Evolutionary conservation across 2,797 vertebrate species (phyloP).

Genomic region (Prunella strophiata): DNA sequence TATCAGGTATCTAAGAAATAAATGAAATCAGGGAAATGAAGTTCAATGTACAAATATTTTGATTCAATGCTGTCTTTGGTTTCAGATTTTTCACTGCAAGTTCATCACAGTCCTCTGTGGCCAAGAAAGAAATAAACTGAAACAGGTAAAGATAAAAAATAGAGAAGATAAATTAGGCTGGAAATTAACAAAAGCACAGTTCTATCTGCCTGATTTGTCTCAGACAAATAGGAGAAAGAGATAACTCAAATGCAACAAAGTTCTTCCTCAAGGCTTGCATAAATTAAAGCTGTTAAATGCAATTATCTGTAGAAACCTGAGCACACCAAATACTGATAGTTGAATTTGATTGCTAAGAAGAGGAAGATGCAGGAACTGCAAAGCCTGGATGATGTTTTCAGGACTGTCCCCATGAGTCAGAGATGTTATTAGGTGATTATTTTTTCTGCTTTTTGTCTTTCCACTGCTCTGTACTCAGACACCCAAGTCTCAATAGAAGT

Average conservation of each 20-base stretch:
- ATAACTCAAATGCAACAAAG: not conserved
- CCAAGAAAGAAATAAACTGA: slow-evolving; percentile 20
- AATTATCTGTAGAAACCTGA: not conserved
- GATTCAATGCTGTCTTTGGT: not conserved
- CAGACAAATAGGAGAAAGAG: not conserved
- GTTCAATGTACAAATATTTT: not conserved
- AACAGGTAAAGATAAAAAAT: not conserved
- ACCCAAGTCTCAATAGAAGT: not conserved
- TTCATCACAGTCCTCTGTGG: not conserved
- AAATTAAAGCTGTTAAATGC: slow-evolving; percentile 1
- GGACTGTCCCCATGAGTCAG: not conserved
- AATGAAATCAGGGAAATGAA: not conserved
- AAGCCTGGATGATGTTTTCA: not conserved
- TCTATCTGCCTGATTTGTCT: not conserved
- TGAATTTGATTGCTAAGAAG: not conserved
- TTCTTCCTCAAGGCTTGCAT: not conserved
- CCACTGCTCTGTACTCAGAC: not conserved
- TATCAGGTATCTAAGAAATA: not conserved
- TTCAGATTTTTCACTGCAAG: slow-evolving; percentile 17
- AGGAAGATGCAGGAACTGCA: not conserved
- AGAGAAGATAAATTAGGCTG: not conserved
- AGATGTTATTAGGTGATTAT: not conserved
- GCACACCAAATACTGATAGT: not conserved
- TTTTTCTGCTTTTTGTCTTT: not conserved
- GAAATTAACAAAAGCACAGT: not conserved